These are phyloP conservation scores for Tetrax tetrax DNA, from an alignment of 2,113 vertebrate species.

Conservation along the genomic window DNA sequence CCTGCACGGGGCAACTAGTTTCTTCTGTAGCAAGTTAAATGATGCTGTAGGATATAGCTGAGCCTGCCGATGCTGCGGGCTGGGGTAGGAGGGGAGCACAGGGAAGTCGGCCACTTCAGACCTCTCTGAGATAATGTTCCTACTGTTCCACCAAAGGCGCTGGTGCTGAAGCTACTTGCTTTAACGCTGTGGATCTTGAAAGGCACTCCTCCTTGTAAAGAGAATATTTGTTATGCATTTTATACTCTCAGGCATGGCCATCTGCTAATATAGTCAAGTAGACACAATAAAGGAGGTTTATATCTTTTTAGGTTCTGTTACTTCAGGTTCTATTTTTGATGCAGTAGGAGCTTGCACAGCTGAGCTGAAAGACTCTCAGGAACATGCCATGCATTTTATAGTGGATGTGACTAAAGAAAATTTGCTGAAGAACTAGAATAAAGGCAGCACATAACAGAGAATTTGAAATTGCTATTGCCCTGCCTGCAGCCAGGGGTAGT, in stretches of 20 bases:
- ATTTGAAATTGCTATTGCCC: neutral
- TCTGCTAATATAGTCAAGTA: conserved; percentile 55
- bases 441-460: neutral
- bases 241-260: conserved; percentile 3
- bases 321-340: conserved; percentile 11
- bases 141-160: neutral
- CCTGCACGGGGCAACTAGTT: neutral
- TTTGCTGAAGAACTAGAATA: neutral
- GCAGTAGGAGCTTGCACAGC: neutral
- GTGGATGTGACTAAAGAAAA: neutral
- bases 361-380: conserved; percentile 42
- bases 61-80: rapidly evolving
- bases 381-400: conserved; percentile 19
- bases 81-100: neutral
- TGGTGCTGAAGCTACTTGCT: neutral
- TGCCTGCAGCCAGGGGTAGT: neutral
- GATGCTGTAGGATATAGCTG: neutral
- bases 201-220: neutral
- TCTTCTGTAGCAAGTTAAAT: neutral
- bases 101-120: neutral
- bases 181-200: neutral
- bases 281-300: conserved; percentile 26
- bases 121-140: neutral
- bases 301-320: conserved; percentile 37
- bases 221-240: conserved; percentile 24